Percentiles rank a stretch among this genome's conserved stretches.
Conservation (phyloP, 2,113 vertebrate species). For the Eira barbara region DNA sequence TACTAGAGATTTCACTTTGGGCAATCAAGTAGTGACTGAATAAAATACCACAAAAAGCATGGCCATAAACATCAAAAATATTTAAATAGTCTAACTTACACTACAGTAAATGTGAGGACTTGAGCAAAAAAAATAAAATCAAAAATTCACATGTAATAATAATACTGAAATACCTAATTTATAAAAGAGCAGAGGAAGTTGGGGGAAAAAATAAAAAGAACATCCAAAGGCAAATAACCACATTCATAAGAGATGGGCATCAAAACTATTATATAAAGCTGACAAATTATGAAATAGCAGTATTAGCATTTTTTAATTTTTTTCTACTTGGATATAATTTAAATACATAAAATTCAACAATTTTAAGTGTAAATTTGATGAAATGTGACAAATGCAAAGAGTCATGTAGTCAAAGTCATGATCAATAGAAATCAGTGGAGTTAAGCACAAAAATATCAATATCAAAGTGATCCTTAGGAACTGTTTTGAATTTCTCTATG, state of each 20-base stretch:
- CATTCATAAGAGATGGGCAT: background rate
- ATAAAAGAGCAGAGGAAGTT: background rate
- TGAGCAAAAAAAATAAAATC: background rate
- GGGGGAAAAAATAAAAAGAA: background rate
- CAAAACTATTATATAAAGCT: background rate
- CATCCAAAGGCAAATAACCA: background rate
- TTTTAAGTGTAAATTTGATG: background rate
- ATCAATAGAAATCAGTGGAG: background rate
- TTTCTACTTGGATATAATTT: background rate
- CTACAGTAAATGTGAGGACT: background rate
- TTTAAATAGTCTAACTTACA: background rate
- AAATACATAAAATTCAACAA: background rate
- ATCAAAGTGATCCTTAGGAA: background rate
- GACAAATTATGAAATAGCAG: background rate
- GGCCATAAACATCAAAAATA: background rate
- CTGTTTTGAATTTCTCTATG: background rate
- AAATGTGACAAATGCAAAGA: background rate
- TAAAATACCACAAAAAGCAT: background rate
- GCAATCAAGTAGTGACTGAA: background rate
- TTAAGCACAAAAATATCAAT: background rate
- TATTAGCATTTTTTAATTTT: background rate
- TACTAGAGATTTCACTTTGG: background rate
- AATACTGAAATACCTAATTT: background rate
- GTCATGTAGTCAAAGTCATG: background rate
- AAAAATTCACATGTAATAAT: background rate